These are phyloP conservation scores for Aldrovandia affinis DNA, from an alignment of 2,797 vertebrate genomes.

Conservation along the genomic window DNA sequence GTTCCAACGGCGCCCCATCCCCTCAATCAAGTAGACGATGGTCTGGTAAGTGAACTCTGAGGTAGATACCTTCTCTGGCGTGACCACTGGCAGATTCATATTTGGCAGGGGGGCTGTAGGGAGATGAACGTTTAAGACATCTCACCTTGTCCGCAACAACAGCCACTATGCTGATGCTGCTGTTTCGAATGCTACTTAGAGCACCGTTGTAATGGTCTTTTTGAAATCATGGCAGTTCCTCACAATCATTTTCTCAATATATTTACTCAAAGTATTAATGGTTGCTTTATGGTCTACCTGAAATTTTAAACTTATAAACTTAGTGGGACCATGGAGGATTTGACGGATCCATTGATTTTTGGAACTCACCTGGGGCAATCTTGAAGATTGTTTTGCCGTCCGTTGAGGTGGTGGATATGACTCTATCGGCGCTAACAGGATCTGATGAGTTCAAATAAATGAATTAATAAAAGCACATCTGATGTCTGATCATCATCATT, in stretches of 20 bases:
- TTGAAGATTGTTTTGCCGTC: conserved; percentile 70
- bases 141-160: background rate
- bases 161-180: background rate
- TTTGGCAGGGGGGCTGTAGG: background rate
- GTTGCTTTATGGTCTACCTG: background rate
- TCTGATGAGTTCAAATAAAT: conserved; percentile 49
- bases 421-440: conserved; percentile 61
- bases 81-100: background rate
- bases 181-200: background rate
- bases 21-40: conserved; percentile 73
- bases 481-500: background rate
- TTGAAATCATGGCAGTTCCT: background rate
- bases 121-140: background rate
- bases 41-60: conserved; percentile 75
- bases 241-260: background rate
- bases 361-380: conserved; percentile 64
- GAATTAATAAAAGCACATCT: background rate
- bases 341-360: background rate
- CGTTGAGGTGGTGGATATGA: conserved; percentile 59
- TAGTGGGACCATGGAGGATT: too few species aligned
- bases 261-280: background rate
- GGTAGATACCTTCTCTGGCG: conserved; percentile 52
- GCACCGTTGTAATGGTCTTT: background rate
- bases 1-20: conserved; percentile 73
- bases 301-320: too few species aligned